Percentiles rank a stretch among this genome's conserved stretches.
phyloP scores from a whole-genome alignment of 1,140 invertebrate species.

The Caligus rogercresseyi region DNA sequence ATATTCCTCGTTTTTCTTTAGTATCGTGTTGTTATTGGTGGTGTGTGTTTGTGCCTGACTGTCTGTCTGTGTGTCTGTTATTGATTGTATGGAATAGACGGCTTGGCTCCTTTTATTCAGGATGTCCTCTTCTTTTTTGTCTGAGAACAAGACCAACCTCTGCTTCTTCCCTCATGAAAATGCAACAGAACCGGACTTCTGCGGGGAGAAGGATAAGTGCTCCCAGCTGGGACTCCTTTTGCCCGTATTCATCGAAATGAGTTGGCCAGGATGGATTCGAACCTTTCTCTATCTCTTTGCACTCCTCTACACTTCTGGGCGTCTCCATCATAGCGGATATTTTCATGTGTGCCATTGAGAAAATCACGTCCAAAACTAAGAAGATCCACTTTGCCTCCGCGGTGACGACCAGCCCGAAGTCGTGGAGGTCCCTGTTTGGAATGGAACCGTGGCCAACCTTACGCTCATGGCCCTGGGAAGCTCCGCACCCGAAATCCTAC shows the following conservation, averaged over 20 bases:
- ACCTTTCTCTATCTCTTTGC: constrained; percentile 36
- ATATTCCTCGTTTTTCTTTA: too few relatives aligned
- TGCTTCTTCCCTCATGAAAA: background rate
- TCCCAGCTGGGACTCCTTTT: constrained; percentile 33
- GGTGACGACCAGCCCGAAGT: constrained; percentile 27
- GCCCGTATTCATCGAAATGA: constrained; percentile 37
- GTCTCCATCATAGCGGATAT: constrained; percentile 44
- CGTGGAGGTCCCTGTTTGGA: constrained; percentile 35
- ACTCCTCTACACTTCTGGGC: constrained; percentile 38
- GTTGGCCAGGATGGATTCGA: constrained; percentile 32
- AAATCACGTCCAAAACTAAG: constrained; percentile 43
- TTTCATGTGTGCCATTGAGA: constrained; percentile 41
- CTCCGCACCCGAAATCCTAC: constrained; percentile 44
- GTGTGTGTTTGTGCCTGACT: too few relatives aligned
- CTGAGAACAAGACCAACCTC: background rate
- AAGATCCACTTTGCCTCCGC: constrained; percentile 25
- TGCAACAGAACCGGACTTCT: background rate
- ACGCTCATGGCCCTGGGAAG: constrained; percentile 47
- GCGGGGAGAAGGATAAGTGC: constrained; percentile 28
- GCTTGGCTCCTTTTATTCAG: too few relatives aligned
- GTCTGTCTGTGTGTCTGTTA: too few relatives aligned
- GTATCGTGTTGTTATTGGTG: too few relatives aligned
- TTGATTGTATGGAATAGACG: too few relatives aligned
- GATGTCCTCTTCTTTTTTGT: background rate
- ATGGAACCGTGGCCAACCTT: constrained; percentile 48